Conservation (phyloP, 2,888 invertebrate species). For the Drosophila gaucha region DNA sequence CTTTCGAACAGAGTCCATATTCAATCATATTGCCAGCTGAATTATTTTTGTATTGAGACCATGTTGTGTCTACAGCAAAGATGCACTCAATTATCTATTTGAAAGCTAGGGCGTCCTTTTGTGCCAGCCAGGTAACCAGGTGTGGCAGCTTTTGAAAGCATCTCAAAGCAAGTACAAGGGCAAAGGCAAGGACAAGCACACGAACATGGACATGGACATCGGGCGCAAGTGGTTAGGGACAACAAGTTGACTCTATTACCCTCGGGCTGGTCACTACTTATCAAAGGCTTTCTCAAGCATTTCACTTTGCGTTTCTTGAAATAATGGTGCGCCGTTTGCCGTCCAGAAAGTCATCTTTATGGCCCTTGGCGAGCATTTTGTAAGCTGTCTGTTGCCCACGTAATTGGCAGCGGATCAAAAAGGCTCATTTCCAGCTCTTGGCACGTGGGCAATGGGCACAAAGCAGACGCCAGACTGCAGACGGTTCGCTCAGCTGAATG, state of each 20-base stretch:
- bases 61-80: constrained; percentile 3
- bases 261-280: constrained; percentile 28
- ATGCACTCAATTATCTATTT: constrained; percentile 28
- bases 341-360: constrained; percentile 17
- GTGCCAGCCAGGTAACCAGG: not conserved
- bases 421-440: constrained; percentile 28
- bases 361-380: constrained; percentile 36
- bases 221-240: constrained; percentile 9
- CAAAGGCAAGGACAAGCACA: not conserved
- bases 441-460: constrained; percentile 11
- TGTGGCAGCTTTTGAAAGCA: not conserved
- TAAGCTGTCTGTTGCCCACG: constrained; percentile 43
- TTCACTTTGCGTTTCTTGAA: constrained; percentile 15
- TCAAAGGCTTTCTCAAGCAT: constrained; percentile 38
- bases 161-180: not conserved
- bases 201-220: not conserved
- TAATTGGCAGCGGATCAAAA: constrained; percentile 55
- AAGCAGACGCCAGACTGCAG: no score
- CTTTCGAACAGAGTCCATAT: not conserved
- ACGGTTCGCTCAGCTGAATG: not conserved
- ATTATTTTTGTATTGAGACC: constrained; percentile 20
- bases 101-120: not conserved
- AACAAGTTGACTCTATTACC: constrained; percentile 28
- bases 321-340: constrained; percentile 18
- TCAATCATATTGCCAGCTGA: constrained; percentile 12